Base-by-base conservation (phyloP, 2,113 vertebrate genomes). In the Ammodytes dubius region DNA sequence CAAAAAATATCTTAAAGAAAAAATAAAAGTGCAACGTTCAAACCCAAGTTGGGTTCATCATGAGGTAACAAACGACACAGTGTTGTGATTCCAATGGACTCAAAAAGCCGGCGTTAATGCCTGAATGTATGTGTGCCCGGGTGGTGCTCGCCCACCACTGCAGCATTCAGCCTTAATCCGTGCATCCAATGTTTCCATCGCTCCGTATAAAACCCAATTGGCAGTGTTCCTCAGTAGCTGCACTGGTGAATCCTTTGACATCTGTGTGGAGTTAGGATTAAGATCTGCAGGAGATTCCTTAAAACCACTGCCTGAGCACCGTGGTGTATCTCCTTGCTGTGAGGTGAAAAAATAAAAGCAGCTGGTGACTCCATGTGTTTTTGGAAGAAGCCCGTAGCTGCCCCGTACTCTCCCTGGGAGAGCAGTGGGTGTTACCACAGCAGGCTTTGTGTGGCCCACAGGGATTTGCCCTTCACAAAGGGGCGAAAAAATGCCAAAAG, bases 271-370 rank as follows among this genome's bases (percentile, higher is more conserved):
- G 60, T 46, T 54, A n/a, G 69, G 53, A 75, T 57, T 39, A 7
- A 67, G 10, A 82, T 84, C 70, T 67, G 80, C 70, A 43, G 75
- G 79, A 75, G 56, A 50, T 57, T 59, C 67, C 82, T 57, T 82
- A 68, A 27, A 86, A 84, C 54, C 81, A 72, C 76, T 58, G 73
- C 27, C 6, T 74, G 76, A 4, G 42, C 61, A 50, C 27, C 53
- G 77, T 10, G 17, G 67, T 67, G 59, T 60, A 81, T 64, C 47
- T 47, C 60, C 58, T 78, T 4, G 1, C 74, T 85, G 82, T 85
- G 78, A 69, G 79, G 56, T 77, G 77, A 89, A 83, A 87, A 39
- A 74, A 83, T 86, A 39, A 74, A 84, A 85, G 63, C 88, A 93
- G 82, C 79, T 75, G 84, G 71, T 50, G 79, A 63, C 73, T 81